phyloP scores from a whole-genome alignment of 2,113 vertebrate genomes.

The Rhinogobius similis region DNA sequence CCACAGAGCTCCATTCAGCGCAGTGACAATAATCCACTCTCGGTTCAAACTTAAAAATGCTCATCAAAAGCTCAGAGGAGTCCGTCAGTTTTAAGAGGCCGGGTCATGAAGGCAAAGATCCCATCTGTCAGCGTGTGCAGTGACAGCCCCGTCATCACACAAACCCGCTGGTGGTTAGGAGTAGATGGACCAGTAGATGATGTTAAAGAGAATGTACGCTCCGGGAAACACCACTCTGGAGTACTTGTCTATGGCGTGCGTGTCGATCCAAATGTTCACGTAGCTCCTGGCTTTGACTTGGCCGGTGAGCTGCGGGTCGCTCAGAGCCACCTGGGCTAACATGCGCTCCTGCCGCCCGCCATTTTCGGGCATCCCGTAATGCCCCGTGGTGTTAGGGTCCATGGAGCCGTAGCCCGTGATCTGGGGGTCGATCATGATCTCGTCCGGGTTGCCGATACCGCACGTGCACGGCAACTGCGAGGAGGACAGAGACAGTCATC shows the following conservation, averaged over 20 bases:
- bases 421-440: constrained; percentile 84
- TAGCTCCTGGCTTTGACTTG: constrained; percentile 86
- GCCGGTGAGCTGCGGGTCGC: constrained; percentile 79
- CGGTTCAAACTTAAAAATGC: constrained; percentile 16
- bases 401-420: constrained; percentile 85
- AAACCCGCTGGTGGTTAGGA: constrained; percentile 72
- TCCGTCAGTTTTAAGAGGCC: constrained; percentile 61
- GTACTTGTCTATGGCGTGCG: constrained; percentile 97
- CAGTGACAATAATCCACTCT: neutral
- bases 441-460: constrained; percentile 82
- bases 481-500: neutral
- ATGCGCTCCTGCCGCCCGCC: constrained; percentile 88
- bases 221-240: constrained; percentile 95
- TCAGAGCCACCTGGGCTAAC: constrained; percentile 87
- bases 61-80: neutral
- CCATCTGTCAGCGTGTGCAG: constrained; percentile 38
- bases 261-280: constrained; percentile 94
- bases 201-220: constrained; percentile 93
- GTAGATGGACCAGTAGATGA: constrained; percentile 99
- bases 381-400: constrained; percentile 83
- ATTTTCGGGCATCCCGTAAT: constrained; percentile 82
- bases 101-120: constrained; percentile 68
- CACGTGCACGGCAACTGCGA: constrained; percentile 88
- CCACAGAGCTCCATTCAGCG: neutral
- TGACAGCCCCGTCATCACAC: constrained; percentile 12